A percentile compares a stretch with the other conserved stretches of the same genome.
phyloP scores from a whole-genome alignment of 2,888 invertebrate species.

The Tryphoninae sp. region DNA sequence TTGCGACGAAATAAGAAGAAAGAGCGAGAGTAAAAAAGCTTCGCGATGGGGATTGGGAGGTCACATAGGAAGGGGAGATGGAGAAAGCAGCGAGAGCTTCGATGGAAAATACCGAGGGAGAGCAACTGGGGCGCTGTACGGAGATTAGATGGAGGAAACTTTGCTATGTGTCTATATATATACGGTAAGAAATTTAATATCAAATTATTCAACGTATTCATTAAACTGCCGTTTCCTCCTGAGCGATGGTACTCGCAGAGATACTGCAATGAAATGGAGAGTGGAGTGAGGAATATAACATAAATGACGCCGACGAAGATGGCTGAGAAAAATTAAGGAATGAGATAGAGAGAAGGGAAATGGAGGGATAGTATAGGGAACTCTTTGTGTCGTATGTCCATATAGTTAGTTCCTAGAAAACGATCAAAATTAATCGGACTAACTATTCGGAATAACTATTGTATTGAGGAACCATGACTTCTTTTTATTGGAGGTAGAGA shows the following conservation, averaged over 20 bases:
- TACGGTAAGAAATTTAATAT: slow-evolving; percentile 59
- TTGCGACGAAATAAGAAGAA: slow-evolving; percentile 1
- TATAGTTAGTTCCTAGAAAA: background rate
- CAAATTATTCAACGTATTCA: slow-evolving; percentile 65
- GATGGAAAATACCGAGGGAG: slow-evolving; percentile 12
- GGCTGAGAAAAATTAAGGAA: slow-evolving; percentile 34
- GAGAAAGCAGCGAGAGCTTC: slow-evolving; percentile 14
- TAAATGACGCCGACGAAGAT: slow-evolving; percentile 11
- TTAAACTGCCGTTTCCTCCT: slow-evolving; percentile 54
- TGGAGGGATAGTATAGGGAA: background rate
- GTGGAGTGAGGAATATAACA: slow-evolving; percentile 20
- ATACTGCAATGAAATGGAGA: slow-evolving; percentile 11
- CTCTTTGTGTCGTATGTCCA: background rate
- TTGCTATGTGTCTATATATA: slow-evolving; percentile 16
- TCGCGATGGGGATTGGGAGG: background rate
- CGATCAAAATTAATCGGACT: background rate
- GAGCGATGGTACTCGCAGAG: slow-evolving; percentile 29
- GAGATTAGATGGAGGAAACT: background rate
- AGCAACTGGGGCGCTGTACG: slow-evolving; percentile 1
- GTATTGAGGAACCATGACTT: background rate
- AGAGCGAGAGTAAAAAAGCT: background rate
- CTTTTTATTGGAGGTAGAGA: background rate
- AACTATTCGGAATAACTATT: background rate
- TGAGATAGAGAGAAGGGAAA: background rate
- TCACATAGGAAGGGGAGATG: background rate